A percentile compares a stretch with the other conserved stretches of the same genome.
Conservation (phyloP, 1,140 invertebrate genomes). For the Drosophila athabasca region DNA sequence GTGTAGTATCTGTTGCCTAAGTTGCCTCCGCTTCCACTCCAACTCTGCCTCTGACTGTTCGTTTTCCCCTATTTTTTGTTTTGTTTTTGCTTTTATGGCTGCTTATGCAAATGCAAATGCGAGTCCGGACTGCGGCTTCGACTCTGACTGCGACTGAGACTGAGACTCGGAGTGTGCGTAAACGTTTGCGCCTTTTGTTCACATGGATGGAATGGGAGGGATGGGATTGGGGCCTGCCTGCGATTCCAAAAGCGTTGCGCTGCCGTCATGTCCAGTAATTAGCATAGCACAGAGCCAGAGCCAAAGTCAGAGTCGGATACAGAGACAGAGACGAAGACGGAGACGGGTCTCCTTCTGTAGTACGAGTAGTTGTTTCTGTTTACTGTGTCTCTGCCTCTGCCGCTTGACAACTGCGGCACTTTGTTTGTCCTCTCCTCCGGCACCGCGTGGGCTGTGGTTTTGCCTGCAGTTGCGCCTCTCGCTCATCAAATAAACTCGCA, state of each 20-base stretch:
- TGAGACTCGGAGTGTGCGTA: constrained; percentile 72
- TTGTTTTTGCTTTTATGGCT: constrained; percentile 58
- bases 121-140: constrained; percentile 37
- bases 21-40: constrained; percentile 22
- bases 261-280: constrained; percentile 79
- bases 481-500: constrained; percentile 44
- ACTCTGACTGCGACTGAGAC: constrained; percentile 30
- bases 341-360: constrained; percentile 16
- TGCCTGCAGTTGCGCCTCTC: constrained; percentile 19
- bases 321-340: constrained; percentile 44
- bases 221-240: constrained; percentile 7
- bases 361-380: constrained; percentile 23
- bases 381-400: constrained; percentile 15
- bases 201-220: constrained; percentile 22
- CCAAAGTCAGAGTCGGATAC: constrained; percentile 33
- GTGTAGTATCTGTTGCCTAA: constrained; percentile 49
- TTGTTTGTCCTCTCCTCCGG: constrained; percentile 62
- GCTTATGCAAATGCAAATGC: constrained; percentile 78
- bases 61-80: constrained; percentile 37
- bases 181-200: constrained; percentile 61
- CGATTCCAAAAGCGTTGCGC: constrained; percentile 54
- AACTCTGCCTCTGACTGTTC: constrained; percentile 15
- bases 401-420: constrained; percentile 67
- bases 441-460: constrained; percentile 15
- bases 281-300: constrained; percentile 66